Conservation (phyloP, 2,888 invertebrate species). For the Cryptus viduatorius region DNA sequence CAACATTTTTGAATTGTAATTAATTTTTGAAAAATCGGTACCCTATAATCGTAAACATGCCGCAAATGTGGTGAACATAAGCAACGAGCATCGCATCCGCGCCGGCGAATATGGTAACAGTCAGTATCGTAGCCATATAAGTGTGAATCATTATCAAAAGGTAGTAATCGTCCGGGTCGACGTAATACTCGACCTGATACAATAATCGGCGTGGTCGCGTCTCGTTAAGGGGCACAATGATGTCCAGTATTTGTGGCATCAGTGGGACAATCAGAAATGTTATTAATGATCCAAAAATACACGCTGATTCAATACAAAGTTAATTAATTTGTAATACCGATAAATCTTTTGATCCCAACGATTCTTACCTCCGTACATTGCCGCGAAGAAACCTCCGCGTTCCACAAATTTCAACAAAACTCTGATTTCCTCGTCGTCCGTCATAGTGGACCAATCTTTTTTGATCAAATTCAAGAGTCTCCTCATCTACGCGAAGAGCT, state of each 20-base stretch:
- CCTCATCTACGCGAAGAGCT: conserved; percentile 42
- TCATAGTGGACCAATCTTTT: conserved; percentile 42
- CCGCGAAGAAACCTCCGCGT: conserved; percentile 41
- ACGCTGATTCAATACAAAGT: not conserved
- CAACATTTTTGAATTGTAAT: too few relatives aligned
- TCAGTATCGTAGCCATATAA: conserved; percentile 56
- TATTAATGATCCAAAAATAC: conserved; percentile 33
- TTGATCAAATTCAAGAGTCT: conserved; percentile 46
- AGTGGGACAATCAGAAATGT: conserved; percentile 61
- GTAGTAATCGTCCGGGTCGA: conserved; percentile 64
- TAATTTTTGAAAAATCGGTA: not conserved
- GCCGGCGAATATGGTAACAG: conserved; percentile 29
- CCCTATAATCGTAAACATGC: conserved; percentile 64
- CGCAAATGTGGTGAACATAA: conserved; percentile 65
- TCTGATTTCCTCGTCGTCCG: conserved; percentile 49
- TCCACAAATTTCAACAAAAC: conserved; percentile 44
- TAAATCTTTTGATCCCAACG: too few relatives aligned
- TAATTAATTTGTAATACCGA: not conserved
- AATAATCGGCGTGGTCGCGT: conserved; percentile 60
- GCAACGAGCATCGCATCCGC: conserved; percentile 60
- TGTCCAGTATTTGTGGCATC: conserved; percentile 64
- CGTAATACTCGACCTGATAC: conserved; percentile 64
- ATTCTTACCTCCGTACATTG: conserved; percentile 38
- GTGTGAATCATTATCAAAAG: conserved; percentile 58
- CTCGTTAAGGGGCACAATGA: conserved; percentile 62